Percentiles rank a stretch among this genome's conserved stretches.
phyloP scores from a whole-genome alignment of 2,888 invertebrate genomes.

The Phyllotreta cruciferae region DNA sequence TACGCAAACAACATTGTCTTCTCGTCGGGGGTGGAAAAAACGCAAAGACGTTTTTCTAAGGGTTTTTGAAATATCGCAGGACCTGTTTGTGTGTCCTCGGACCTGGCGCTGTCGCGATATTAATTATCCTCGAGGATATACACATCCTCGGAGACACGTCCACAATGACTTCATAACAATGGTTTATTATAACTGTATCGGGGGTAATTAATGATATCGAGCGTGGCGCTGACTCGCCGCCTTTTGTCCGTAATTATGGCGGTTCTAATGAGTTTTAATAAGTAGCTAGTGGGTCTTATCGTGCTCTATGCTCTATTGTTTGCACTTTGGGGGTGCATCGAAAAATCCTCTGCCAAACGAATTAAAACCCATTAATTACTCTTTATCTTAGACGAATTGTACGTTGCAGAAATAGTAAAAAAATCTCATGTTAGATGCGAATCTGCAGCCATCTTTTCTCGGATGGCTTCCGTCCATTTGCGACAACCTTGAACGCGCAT shows the following conservation, averaged over 20 bases:
- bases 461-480: conserved; percentile 16
- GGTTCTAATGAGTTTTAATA: conserved; percentile 57
- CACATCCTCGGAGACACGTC: conserved; percentile 58
- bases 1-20: conserved; percentile 35
- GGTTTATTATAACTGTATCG: conserved; percentile 59
- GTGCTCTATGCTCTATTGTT: conserved; percentile 21
- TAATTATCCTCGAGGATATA: conserved; percentile 57
- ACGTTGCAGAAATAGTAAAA: too few relatives aligned
- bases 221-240: conserved; percentile 57
- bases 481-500: conserved; percentile 22
- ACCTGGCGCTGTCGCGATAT: conserved; percentile 50
- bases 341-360: too few relatives aligned
- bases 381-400: too few relatives aligned
- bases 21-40: conserved; percentile 9
- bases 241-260: conserved; percentile 57
- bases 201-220: conserved; percentile 58
- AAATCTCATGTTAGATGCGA: too few relatives aligned
- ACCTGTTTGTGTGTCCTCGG: conserved; percentile 44
- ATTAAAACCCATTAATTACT: too few relatives aligned
- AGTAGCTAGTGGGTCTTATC: conserved; percentile 51
- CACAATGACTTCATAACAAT: conserved; percentile 58
- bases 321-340: too few relatives aligned
- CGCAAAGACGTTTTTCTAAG: conserved; percentile 29
- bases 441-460: conserved; percentile 1
- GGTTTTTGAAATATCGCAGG: conserved; percentile 36